Evolutionary conservation across 2,888 invertebrate genomes (phyloP).

Genomic region (Cactoblastis cactorum): DNA sequence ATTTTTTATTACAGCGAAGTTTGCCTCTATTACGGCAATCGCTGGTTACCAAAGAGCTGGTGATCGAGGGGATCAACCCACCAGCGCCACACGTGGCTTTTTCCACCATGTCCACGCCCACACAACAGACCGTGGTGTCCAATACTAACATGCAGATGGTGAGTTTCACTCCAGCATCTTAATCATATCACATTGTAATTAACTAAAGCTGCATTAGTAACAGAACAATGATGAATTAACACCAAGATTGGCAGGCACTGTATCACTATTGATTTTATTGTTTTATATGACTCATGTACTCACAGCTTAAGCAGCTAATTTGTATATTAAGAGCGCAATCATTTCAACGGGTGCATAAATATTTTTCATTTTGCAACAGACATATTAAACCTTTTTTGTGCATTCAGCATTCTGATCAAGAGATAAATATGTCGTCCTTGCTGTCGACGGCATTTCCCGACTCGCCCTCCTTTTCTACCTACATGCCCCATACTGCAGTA

Average conservation of each 20-base stretch:
- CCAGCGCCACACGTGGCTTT: slow-evolving; percentile 83
- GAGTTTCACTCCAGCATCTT: no score
- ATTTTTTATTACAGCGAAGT: slow-evolving; percentile 95
- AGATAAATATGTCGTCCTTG: slow-evolving; percentile 14
- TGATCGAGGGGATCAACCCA: slow-evolving; percentile 96
- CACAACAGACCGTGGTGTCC: slow-evolving; percentile 41
- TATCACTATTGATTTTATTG: not conserved
- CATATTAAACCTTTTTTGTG: slow-evolving; percentile 14
- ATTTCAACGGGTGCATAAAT: slow-evolving; percentile 3
- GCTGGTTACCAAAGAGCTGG: slow-evolving; percentile 91
- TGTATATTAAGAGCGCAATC: no score
- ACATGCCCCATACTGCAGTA: slow-evolving; percentile 14
- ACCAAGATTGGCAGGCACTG: no score
- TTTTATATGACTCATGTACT: not conserved
- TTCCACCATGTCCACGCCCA: slow-evolving; percentile 39
- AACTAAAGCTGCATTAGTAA: not conserved
- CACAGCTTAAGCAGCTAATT: not conserved
- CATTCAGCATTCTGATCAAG: slow-evolving; percentile 22
- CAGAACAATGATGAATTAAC: not conserved
- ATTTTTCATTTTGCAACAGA: slow-evolving; percentile 12
- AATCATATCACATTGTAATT: not conserved
- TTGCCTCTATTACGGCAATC: slow-evolving; percentile 95
- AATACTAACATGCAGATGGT: slow-evolving; percentile 50
- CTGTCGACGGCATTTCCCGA: slow-evolving; percentile 14
- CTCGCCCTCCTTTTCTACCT: slow-evolving; percentile 9